Base-by-base conservation (phyloP, 2,113 vertebrate species). In the Acinonyx jubatus region DNA sequence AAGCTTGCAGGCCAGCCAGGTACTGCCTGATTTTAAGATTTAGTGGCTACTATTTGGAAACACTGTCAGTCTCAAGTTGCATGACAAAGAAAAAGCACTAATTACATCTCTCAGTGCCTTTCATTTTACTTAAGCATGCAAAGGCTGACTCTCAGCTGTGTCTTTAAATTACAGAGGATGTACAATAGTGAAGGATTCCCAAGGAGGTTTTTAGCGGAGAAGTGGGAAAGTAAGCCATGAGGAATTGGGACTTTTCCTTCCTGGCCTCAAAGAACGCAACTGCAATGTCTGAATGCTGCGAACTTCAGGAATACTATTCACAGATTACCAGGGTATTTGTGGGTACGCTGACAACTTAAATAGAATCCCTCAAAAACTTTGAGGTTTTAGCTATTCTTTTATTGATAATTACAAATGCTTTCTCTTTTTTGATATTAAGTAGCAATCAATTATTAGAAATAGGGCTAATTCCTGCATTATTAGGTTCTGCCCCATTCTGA, bases 21-120 rank as follows among this genome's bases (percentile, higher is more conserved):
- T n/a, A 57, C 33, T 45, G n/a, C 16, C 76, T 45, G 3, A 57
- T 31, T 45, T 0, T 48, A 38, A 4, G 73, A 45, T 80, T 93
- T 76, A 50, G 80, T 74, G 61, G 45, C 52, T 68, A 55, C 33
- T 61, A 78, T 61, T 89, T 96, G 74, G n/a, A 94, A 97, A 95
- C 89, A 41, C 68, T 83, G 5, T 55, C 87, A 71, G 9, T 33
- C 41, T 88, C 33, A 2, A 63, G 11, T 71, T 95, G 29, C 21
- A 10, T 5, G 36, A 82, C 50, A 68, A 8, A 68, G 66, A 73
- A 68, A 71, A 93, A 96, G 4, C 4, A 63, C 6, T 79, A 29
- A 83, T 92, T n/a, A 69, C 23, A 9, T 31, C 36, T 80, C 55
- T 57, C 25, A 89, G 36, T 18, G 31, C 33, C 61, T 86, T 89